Evolutionary conservation across 2,888 invertebrate genomes (phyloP).

Genomic region (Drosophila subquinaria): DNA sequence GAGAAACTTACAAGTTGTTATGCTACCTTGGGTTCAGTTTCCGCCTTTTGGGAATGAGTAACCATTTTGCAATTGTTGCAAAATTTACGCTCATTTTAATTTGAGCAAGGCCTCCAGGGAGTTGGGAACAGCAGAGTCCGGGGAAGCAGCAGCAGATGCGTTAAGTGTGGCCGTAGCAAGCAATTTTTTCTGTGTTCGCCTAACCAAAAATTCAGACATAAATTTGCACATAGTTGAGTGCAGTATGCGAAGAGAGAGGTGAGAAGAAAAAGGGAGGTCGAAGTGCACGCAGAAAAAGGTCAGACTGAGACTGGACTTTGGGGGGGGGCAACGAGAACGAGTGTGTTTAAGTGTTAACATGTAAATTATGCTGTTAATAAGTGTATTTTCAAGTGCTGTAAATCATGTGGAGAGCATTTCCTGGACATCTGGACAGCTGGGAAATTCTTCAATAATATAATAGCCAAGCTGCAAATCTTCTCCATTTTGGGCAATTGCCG

Average conservation of each 20-base stretch:
- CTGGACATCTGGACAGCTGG: constrained; percentile 21
- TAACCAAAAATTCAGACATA: constrained; percentile 64
- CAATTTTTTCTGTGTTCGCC: constrained; percentile 22
- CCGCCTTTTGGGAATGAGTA: constrained; percentile 5
- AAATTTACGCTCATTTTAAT: constrained; percentile 83
- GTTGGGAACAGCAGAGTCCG: neutral
- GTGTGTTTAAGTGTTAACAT: constrained; percentile 84
- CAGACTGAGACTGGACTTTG: constrained; percentile 1
- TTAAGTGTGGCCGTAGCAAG: constrained; percentile 54
- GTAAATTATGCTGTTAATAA: constrained; percentile 84
- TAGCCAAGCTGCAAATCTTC: constrained; percentile 46
- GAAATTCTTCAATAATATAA: constrained; percentile 22
- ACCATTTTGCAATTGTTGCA: constrained; percentile 84
- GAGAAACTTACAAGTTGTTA: constrained; percentile 27
- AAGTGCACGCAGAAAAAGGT: constrained; percentile 48
- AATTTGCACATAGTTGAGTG: constrained; percentile 65
- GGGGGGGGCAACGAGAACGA: constrained; percentile 68
- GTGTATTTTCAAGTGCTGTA: constrained; percentile 68
- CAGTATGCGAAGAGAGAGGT: constrained; percentile 25
- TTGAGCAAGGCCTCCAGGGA: constrained; percentile 18
- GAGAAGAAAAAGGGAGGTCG: neutral
- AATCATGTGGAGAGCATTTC: constrained; percentile 65
- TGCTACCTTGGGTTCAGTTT: constrained; percentile 27
- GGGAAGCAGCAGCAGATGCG: constrained; percentile 63
- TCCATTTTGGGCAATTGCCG: constrained; percentile 20